Evolutionary conservation across 2,113 vertebrate species (phyloP), one percentile per base, ranked within the genome.

Genomic region (Melanocharis versteri): DNA sequence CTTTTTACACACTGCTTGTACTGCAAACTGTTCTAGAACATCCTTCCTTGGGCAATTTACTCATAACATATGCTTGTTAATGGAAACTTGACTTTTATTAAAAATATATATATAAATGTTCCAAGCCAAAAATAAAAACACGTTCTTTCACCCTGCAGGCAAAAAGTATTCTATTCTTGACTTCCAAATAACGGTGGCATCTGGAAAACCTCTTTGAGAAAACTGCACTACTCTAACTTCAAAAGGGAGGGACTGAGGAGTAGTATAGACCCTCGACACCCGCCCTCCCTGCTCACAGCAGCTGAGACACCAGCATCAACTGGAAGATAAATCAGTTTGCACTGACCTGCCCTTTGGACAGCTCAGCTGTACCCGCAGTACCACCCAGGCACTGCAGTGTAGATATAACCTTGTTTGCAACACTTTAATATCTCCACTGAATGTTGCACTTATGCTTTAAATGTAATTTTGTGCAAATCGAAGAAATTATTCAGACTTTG

Each of bases 161-260:
- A 54, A 66, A 42, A 14, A 26, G 5, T 30, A 45, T 73, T 77
- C 42, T 56, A 18, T 19, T 73, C 53, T 39, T 53, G 9, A 40
- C 13, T 61, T 87, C 33, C 23, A 45, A 89, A 57, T 4, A 65
- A 2, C 0, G 0, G 22, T 1, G 3, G 17, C n/a, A 53, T 69
- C 2, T 4, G 40, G 19, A 66, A 83, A 91, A 81, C 20, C 6
- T 6, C 19, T 68, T 47, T 42, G 31, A 87, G 56, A 48, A 81
- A 78, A n/a, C 10, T 65, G 15, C 12, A 15, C 10, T 28, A 22
- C 6, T 40, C 8, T 22, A 26, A n/a, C 13, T 70, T 70, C 13
- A 73, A 57, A 73, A 60, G 26, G 17, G 16, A 72, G 40, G 16
- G 83, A 3, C 16, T 80, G 35, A 71, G 18, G 21, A 33, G 10